phyloP scores from a whole-genome alignment of 2,797 vertebrate species.

The Leuciscus waleckii region DNA sequence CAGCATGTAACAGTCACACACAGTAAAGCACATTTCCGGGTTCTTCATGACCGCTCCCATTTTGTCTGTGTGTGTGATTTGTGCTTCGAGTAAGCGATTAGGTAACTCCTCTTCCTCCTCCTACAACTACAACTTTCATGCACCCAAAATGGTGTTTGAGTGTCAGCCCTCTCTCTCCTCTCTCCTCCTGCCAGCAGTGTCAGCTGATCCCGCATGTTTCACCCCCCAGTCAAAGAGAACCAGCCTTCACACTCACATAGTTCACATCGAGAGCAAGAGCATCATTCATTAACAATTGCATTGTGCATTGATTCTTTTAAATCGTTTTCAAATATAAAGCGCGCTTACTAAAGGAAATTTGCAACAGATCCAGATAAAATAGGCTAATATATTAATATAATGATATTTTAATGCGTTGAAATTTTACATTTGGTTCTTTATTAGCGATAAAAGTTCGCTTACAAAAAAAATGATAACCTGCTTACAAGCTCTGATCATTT shows the following conservation, averaged over 20 bases:
- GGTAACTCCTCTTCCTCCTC: slow-evolving; percentile 53
- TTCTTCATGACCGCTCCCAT: slow-evolving; percentile 62
- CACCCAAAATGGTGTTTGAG: slow-evolving; percentile 68
- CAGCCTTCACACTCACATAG: neutral
- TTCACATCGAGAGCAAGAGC: neutral
- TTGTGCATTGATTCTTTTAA: neutral
- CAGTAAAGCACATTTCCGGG: slow-evolving; percentile 57
- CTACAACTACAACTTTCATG: slow-evolving; percentile 49
- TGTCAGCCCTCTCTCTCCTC: slow-evolving; percentile 35
- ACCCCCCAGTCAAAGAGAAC: slow-evolving; percentile 48
- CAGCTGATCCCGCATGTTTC: slow-evolving; percentile 86
- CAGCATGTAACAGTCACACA: neutral
- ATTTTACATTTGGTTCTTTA: neutral
- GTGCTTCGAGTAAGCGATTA: slow-evolving; percentile 54
- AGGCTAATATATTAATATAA: neutral
- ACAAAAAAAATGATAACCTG: neutral
- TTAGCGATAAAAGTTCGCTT: neutral
- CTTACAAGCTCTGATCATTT: neutral
- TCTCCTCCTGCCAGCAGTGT: slow-evolving; percentile 78
- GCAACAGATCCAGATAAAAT: neutral
- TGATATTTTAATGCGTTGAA: neutral
- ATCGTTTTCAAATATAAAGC: neutral
- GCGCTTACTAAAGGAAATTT: neutral
- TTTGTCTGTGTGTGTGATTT: slow-evolving; percentile 59
- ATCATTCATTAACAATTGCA: neutral